Conservation (phyloP, 2,113 vertebrate genomes). For the Edolisoma coerulescens region DNA sequence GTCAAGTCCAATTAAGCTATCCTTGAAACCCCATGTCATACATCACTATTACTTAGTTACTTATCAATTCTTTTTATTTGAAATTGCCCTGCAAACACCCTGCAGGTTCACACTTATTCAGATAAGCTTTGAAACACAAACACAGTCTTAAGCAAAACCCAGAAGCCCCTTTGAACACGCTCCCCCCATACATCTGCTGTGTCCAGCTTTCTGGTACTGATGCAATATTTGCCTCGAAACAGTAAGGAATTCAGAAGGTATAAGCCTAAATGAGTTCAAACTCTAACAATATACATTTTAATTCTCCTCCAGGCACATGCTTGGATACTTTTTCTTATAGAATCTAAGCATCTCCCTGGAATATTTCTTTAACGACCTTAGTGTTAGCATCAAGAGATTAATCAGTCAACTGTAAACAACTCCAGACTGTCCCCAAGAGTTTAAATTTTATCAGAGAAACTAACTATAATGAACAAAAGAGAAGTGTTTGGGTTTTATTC, state of each 20-base stretch:
- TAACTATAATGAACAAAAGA: not conserved
- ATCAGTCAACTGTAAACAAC: slow-evolving; percentile 4
- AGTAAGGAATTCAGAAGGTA: not conserved
- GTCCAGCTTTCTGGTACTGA: not conserved
- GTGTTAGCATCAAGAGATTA: not conserved
- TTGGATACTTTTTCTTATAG: not conserved
- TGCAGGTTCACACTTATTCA: not conserved
- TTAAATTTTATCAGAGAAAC: not conserved
- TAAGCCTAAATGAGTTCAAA: not conserved
- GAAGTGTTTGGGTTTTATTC: not conserved
- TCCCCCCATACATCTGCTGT: not conserved
- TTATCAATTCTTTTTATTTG: not conserved
- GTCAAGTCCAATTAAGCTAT: not conserved
- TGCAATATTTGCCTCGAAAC: not conserved
- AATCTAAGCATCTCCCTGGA: not conserved
- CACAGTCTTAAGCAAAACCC: too few relatives aligned
- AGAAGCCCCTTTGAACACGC: not conserved
- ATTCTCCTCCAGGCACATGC: not conserved
- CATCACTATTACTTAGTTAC: not conserved
- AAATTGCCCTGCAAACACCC: not conserved
- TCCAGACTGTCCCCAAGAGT: not conserved
- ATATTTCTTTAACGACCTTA: slow-evolving; percentile 22
- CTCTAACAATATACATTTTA: not conserved
- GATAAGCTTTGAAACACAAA: not conserved
- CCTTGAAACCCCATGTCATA: not conserved